Conservation (phyloP, 2,888 invertebrate genomes). For the Silvanus unidentatus region DNA sequence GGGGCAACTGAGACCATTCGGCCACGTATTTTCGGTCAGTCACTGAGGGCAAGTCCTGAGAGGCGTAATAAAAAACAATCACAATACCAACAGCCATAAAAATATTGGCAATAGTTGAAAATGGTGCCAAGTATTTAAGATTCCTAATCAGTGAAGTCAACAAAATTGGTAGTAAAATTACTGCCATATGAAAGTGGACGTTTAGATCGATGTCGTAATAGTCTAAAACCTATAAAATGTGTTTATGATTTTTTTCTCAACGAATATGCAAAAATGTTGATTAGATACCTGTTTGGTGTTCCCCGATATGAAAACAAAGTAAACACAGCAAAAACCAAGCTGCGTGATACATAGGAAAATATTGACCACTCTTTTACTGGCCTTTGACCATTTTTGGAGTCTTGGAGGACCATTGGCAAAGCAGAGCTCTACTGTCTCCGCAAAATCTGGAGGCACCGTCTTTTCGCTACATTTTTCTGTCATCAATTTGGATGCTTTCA, state of each 20-base stretch:
- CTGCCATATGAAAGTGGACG: slow-evolving; percentile 67
- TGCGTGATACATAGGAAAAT: slow-evolving; percentile 91
- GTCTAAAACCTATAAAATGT: slow-evolving; percentile 60
- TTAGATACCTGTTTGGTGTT: slow-evolving; percentile 67
- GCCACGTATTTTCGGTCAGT: slow-evolving; percentile 57
- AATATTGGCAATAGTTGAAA: slow-evolving; percentile 72
- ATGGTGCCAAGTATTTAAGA: slow-evolving; percentile 69
- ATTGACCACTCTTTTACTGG: slow-evolving; percentile 70
- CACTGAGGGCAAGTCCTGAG: slow-evolving; percentile 64
- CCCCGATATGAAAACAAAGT: slow-evolving; percentile 89
- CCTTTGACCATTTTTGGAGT: slow-evolving; percentile 55
- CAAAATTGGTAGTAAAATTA: slow-evolving; percentile 66
- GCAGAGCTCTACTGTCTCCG: slow-evolving; percentile 75
- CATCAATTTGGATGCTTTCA: slow-evolving; percentile 66
- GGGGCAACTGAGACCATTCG: slow-evolving; percentile 58
- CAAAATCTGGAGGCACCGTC: slow-evolving; percentile 59
- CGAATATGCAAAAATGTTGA: background rate
- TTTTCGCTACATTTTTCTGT: slow-evolving; percentile 34
- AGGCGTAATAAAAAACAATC: slow-evolving; percentile 70
- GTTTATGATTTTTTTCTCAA: slow-evolving; percentile 11
- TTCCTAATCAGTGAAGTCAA: slow-evolving; percentile 70
- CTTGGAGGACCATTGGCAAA: slow-evolving; percentile 69
- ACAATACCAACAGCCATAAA: slow-evolving; percentile 70
- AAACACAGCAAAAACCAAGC: slow-evolving; percentile 95
- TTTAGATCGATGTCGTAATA: slow-evolving; percentile 57